Base-by-base conservation (phyloP, 2,113 vertebrate genomes). In the Nestor notabilis region DNA sequence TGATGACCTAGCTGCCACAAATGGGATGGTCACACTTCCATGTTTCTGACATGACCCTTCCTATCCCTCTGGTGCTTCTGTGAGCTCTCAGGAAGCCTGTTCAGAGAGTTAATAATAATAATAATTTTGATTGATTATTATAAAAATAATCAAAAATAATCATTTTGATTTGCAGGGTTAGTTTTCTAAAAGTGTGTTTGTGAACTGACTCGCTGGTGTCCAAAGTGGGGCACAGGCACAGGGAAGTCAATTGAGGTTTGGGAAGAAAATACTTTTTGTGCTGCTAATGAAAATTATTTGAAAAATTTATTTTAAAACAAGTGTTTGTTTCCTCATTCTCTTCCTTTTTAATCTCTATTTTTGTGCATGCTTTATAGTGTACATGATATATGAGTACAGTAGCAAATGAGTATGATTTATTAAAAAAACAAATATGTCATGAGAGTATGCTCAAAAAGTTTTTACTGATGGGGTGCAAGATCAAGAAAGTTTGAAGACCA, bases 401-500 rank as follows among this genome's bases (percentile, higher is more conserved):
- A 58, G 12, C 52, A 75, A 65, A 85, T 14, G 25, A 7, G 13
- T 35, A 8, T 19, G 44, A 47, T 16, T 23, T 52, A 31, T 21
- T 55, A 41, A 52, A 56, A 41, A 60, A 33, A 7, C 44, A 46
- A 46, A 52, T 25, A 8, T 43, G 31, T n/a, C 2, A 5, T 11
- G 11, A 8, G 5, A 2, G 1, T 50, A 7, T 19, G 8, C 10
- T 75, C 19, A 61, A 56, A 47, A 61, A 5, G 2, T 29, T 77
- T 70, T 71, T 71, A 41, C 25, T n/a, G 41, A 41, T 33, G 20
- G 13, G 16, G 2, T 27, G 5, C 3, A 0, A 0, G 0, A 76
- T 53, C 6, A 89, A 64, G 82, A 39, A 66, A 4, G 7, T 74
- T 84, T 71, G 17, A 21, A 39, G 5, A 44, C 13, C 29, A 8